Conservation (phyloP, 2,888 invertebrate genomes). For the Hybos culiciformis region DNA sequence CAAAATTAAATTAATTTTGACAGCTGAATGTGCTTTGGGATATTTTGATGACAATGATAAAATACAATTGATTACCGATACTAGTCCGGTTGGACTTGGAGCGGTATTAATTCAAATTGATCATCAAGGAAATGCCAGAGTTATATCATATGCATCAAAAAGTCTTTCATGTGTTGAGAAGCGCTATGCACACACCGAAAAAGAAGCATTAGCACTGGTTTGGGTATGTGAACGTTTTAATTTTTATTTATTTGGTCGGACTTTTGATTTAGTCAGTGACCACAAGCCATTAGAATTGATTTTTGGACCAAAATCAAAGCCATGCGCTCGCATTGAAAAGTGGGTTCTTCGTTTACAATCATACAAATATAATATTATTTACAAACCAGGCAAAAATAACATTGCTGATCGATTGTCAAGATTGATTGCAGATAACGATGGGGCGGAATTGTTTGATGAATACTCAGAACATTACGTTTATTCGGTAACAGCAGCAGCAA, state of each 20-base stretch:
- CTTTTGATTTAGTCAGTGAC: too few relatives aligned
- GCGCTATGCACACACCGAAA: too few relatives aligned
- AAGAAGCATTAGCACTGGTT: slow-evolving; percentile 24
- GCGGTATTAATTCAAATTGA: slow-evolving; percentile 21
- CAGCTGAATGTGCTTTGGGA: slow-evolving; percentile 12
- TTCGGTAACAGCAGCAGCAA: neutral
- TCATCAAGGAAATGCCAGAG: too few relatives aligned
- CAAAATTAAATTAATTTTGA: too few relatives aligned
- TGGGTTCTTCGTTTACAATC: slow-evolving; percentile 16
- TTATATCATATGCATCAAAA: too few relatives aligned
- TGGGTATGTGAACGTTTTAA: slow-evolving; percentile 28
- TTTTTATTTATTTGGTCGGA: slow-evolving; percentile 26
- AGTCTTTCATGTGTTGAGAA: too few relatives aligned
- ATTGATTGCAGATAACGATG: slow-evolving; percentile 8
- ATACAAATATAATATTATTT: slow-evolving; percentile 13
- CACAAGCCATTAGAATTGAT: too few relatives aligned
- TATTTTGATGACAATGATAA: slow-evolving; percentile 17
- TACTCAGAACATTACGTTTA: slow-evolving; percentile 2
- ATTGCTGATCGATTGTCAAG: slow-evolving; percentile 23
- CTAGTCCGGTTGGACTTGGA: slow-evolving; percentile 22
- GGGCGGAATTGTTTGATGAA: neutral
- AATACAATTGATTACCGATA: slow-evolving; percentile 23
- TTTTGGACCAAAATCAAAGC: too few relatives aligned
- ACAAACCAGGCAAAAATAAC: slow-evolving; percentile 16
- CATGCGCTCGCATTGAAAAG: slow-evolving; percentile 17